A percentile compares a stretch with the other conserved stretches of the same genome.
These are phyloP conservation scores for Chaenodraco wilsoni DNA, from an alignment of 2,797 vertebrate species.

Conservation along the genomic window DNA sequence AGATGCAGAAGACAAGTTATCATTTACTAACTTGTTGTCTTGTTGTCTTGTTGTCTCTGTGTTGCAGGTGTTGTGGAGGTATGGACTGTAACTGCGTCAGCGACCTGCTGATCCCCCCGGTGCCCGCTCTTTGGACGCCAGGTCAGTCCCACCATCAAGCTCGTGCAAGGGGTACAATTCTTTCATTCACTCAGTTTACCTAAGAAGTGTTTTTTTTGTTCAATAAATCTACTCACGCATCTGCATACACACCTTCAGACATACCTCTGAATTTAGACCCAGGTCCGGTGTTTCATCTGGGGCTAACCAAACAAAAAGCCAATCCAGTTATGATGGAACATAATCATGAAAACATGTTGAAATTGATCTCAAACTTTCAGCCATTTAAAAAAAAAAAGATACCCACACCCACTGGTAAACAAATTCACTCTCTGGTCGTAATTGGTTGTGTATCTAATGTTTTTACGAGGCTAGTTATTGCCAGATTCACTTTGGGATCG, in stretches of 20 bases:
- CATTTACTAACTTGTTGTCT: not conserved
- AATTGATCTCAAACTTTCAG: conserved; percentile 29
- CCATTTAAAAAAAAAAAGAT: conserved; percentile 26
- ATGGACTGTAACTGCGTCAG: conserved; percentile 97
- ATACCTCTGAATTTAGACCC: conserved; percentile 15
- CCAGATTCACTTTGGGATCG: conserved; percentile 54
- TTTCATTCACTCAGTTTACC: conserved; percentile 9
- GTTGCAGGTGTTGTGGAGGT: conserved; percentile 81
- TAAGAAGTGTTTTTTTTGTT: conserved; percentile 10
- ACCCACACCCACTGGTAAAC: conserved; percentile 28
- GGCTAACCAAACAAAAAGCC: conserved; percentile 27
- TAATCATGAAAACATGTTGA: conserved; percentile 39
- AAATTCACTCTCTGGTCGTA: conserved; percentile 54
- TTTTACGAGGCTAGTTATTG: conserved; percentile 59
- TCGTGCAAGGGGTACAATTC: conserved; percentile 5
- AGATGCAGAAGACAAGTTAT: conserved; percentile 2
- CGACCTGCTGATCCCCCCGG: conserved; percentile 91
- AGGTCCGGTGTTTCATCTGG: conserved; percentile 14
- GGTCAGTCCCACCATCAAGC: conserved; percentile 76
- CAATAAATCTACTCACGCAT: not conserved
- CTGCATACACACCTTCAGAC: conserved; percentile 12
- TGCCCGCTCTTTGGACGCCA: conserved; percentile 94
- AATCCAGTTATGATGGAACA: conserved; percentile 28
- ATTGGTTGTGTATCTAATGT: conserved; percentile 62
- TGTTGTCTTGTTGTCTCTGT: not conserved